Evolutionary conservation across 2,797 vertebrate genomes (phyloP).

Genomic region (Prunella strophiata): DNA sequence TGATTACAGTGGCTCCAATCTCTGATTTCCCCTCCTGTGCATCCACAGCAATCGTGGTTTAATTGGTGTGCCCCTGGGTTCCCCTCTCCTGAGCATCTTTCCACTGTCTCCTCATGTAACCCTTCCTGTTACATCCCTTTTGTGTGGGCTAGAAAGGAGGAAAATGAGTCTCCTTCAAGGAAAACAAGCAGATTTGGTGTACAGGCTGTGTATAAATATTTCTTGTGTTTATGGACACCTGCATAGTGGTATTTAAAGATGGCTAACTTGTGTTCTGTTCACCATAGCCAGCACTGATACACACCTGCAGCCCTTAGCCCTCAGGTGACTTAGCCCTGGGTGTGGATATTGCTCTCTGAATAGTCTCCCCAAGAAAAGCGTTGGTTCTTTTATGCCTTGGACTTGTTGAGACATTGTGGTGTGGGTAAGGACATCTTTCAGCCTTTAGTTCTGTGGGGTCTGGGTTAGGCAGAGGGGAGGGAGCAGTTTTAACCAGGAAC

Average conservation of each 20-base stretch:
- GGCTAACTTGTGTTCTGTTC: not conserved
- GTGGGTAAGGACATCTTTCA: not conserved
- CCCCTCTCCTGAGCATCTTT: not conserved
- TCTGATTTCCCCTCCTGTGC: not conserved
- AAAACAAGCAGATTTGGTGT: not conserved
- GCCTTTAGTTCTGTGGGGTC: not conserved
- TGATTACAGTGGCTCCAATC: slow-evolving; percentile 25
- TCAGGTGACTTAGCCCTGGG: not conserved
- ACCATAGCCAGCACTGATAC: not conserved
- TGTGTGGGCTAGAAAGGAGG: not conserved
- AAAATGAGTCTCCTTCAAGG: not conserved
- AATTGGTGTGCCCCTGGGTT: not conserved
- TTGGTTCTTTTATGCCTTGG: not conserved
- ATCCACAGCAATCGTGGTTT: not conserved
- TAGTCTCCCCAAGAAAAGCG: not conserved
- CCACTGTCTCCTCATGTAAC: not conserved
- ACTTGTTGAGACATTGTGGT: not conserved
- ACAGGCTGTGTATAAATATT: not conserved
- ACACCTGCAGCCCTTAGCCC: not conserved
- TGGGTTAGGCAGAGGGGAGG: not conserved
- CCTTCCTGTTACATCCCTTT: not conserved
- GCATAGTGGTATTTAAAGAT: not conserved
- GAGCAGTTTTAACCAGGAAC: not conserved
- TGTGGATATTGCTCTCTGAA: not conserved
- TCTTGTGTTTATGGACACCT: not conserved